These are phyloP conservation scores for Ploceus nigricollis DNA, from an alignment of 2,113 vertebrate genomes.

Conservation along the genomic window DNA sequence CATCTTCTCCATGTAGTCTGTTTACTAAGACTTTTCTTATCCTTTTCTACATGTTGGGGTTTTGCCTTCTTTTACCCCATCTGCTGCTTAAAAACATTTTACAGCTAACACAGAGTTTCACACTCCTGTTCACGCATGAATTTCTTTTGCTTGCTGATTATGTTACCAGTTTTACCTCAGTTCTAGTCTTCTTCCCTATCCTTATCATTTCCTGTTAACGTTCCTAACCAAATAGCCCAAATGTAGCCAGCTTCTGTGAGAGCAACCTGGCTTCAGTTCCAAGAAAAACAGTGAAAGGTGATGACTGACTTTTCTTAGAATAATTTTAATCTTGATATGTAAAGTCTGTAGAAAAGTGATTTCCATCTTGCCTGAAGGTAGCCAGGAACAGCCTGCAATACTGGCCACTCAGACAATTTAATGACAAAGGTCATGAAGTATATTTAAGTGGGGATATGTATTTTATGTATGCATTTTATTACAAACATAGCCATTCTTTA, in stretches of 20 bases:
- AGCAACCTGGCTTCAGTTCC: not conserved
- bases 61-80: not conserved
- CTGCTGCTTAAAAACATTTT: not conserved
- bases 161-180: not conserved
- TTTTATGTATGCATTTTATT: not conserved
- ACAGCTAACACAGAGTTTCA: not conserved
- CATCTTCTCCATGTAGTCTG: accelerated
- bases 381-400: not conserved
- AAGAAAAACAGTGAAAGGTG: not conserved
- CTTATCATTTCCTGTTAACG: slow-evolving; percentile 14
- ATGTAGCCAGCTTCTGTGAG: not conserved
- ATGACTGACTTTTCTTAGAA: not conserved
- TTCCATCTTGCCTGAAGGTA: not conserved
- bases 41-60: not conserved
- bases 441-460: not conserved
- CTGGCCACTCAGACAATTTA: not conserved
- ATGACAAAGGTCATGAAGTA: not conserved
- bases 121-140: accelerated
- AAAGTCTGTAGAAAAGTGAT: not conserved
- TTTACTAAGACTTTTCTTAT: not conserved
- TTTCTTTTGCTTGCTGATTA: not conserved
- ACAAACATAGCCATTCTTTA: not conserved
- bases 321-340: not conserved
- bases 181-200: not conserved
- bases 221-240: not conserved